phyloP scores from a whole-genome alignment of 2,888 invertebrate genomes.

The Spilarctia lutea region DNA sequence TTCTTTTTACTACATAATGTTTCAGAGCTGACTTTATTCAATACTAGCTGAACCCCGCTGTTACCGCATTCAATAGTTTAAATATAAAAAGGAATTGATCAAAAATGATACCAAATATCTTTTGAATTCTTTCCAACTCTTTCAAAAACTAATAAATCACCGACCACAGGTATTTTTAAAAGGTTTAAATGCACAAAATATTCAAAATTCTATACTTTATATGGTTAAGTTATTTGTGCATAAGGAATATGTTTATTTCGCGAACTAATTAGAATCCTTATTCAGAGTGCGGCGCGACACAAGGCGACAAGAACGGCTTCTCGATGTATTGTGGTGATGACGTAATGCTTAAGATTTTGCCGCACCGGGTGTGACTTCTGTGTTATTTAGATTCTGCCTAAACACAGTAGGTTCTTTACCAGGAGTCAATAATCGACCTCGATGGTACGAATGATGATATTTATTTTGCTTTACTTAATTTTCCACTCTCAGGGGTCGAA shows the following conservation, averaged over 20 bases:
- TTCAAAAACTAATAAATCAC: neutral
- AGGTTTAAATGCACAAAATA: neutral
- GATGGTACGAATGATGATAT: too few relatives aligned
- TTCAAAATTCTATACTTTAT: neutral
- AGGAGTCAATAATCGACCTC: neutral
- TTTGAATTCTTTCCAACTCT: neutral
- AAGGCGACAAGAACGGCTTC: neutral
- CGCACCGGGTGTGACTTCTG: neutral
- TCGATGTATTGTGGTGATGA: neutral
- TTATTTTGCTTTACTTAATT: too few relatives aligned
- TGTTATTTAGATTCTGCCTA: neutral
- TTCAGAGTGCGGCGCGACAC: neutral
- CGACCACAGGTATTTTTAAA: neutral
- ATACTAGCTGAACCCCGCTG: too few relatives aligned
- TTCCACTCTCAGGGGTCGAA: too few relatives aligned
- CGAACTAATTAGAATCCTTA: neutral
- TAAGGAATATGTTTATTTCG: neutral
- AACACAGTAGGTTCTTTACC: neutral
- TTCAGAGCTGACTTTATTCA: too few relatives aligned
- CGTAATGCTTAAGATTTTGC: neutral
- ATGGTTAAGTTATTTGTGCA: neutral
- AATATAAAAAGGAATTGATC: neutral
- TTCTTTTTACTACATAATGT: too few relatives aligned
- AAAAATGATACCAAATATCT: neutral
- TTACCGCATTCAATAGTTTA: too few relatives aligned